Evolutionary conservation across 2,113 vertebrate species (phyloP).

Genomic region (Uropsilus gracilis): DNA sequence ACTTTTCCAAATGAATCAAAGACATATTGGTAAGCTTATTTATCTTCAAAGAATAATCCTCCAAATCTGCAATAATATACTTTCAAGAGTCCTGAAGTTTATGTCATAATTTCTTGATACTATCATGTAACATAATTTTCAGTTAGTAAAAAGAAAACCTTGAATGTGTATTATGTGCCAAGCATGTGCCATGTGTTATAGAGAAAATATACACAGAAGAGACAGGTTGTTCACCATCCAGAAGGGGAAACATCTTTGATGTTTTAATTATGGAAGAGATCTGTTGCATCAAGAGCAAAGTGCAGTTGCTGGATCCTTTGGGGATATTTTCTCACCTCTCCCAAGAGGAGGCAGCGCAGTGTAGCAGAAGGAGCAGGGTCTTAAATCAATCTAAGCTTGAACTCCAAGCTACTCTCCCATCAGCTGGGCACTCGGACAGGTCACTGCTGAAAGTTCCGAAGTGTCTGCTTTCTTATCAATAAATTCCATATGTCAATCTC

Average conservation of each 20-base stretch:
- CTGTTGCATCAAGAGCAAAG: neutral
- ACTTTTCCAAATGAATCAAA: neutral
- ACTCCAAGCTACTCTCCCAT: neutral
- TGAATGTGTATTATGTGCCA: neutral
- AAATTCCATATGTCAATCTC: neutral
- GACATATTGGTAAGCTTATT: neutral
- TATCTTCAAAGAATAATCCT: neutral
- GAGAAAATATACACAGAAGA: neutral
- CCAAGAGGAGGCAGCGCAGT: neutral
- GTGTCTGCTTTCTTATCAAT: neutral
- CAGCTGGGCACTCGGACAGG: neutral
- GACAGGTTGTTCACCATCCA: neutral
- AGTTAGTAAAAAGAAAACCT: neutral
- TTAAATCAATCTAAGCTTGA: neutral
- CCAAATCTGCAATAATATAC: neutral
- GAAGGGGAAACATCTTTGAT: neutral
- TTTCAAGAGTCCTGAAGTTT: neutral
- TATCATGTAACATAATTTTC: neutral
- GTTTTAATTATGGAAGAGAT: neutral
- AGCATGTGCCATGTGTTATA: too few relatives aligned
- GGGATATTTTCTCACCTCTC: neutral
- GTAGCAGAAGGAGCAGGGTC: neutral
- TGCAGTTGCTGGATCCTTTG: accelerated
- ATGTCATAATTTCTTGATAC: too few relatives aligned
- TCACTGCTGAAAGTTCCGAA: neutral